Conservation (phyloP, 2,113 vertebrate species). For the Ginglymostoma cirratum region DNA sequence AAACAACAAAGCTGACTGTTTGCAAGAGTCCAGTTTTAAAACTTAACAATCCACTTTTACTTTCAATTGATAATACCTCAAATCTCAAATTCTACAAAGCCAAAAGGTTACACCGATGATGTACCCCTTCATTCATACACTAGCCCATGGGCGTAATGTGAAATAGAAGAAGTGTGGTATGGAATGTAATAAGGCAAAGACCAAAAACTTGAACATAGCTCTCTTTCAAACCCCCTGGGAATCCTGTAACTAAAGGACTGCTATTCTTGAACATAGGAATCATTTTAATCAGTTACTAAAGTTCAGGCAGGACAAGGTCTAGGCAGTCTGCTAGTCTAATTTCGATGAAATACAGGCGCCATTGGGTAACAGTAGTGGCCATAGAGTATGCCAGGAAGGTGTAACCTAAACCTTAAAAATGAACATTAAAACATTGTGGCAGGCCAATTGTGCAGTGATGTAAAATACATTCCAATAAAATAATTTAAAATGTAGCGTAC, state of each 20-base stretch:
- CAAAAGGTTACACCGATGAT: conserved; percentile 51
- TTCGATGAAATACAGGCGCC: conserved; percentile 74
- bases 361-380: conserved; percentile 75
- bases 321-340: conserved; percentile 72
- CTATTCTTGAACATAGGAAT: conserved; percentile 72
- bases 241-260: conserved; percentile 60
- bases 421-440: conserved; percentile 58
- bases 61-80: conserved; percentile 63
- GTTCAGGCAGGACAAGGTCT: conserved; percentile 71
- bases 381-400: conserved; percentile 65
- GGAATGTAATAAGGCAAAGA: conserved; percentile 59
- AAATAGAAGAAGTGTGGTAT: conserved; percentile 53
- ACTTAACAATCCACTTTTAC: conserved; percentile 61
- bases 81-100: conserved; percentile 64
- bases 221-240: conserved; percentile 69
- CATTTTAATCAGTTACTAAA: conserved; percentile 69
- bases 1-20: conserved; percentile 73
- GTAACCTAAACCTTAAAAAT: conserved; percentile 82
- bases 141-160: conserved; percentile 55
- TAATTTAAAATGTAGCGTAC: neutral
- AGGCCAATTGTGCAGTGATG: neutral
- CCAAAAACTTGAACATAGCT: conserved; percentile 53
- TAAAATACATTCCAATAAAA: conserved; percentile 2
- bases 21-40: conserved; percentile 55
- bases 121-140: conserved; percentile 41